phyloP scores from a whole-genome alignment of 1,140 invertebrate species.

The Rhopalosiphum maidis region DNA sequence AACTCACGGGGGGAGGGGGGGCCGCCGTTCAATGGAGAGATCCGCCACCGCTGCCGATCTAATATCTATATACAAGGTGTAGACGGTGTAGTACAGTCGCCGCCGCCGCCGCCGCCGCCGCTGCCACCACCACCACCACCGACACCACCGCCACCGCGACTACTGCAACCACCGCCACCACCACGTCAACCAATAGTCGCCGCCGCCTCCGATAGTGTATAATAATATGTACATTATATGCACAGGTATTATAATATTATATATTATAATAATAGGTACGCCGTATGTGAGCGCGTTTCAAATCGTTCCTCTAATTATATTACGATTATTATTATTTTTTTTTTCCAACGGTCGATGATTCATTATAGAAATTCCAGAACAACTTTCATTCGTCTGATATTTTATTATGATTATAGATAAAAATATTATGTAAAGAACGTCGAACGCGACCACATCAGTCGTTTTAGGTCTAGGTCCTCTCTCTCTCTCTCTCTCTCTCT shows the following conservation, averaged over 20 bases:
- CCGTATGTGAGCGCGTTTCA: neutral
- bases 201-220: neutral
- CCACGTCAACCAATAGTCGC: neutral
- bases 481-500: neutral
- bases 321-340: neutral
- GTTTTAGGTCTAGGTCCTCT: slow-evolving; percentile 33
- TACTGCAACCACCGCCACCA: neutral
- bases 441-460: neutral
- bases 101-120: neutral
- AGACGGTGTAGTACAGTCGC: slow-evolving; percentile 12
- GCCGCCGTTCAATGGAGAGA: slow-evolving; percentile 20
- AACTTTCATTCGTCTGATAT: slow-evolving; percentile 42
- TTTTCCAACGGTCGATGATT: neutral
- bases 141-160: no score
- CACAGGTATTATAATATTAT: neutral
- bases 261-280: neutral
- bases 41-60: neutral
- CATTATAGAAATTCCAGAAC: slow-evolving; percentile 45
- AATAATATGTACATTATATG: neutral
- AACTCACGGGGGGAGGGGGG: slow-evolving; percentile 36
- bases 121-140: neutral
- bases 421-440: neutral
- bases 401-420: neutral
- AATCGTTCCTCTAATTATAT: slow-evolving; percentile 16
- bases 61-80: slow-evolving; percentile 20